These are phyloP conservation scores for Ptychadena robeensis DNA, from an alignment of 2,797 vertebrate genomes.

Conservation along the genomic window DNA sequence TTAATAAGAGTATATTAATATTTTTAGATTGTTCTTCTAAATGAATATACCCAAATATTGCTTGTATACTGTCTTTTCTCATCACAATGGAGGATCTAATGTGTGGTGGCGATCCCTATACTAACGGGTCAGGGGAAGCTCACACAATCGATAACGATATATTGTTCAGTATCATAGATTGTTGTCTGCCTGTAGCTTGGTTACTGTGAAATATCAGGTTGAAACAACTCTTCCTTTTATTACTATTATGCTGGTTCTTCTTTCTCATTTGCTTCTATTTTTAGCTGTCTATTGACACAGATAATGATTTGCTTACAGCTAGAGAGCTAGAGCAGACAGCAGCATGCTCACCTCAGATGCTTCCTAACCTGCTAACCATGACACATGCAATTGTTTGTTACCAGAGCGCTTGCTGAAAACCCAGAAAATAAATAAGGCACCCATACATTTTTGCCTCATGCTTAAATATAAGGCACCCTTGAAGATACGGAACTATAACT, in stretches of 20 bases:
- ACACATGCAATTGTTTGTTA: constrained; percentile 14
- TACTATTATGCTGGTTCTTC: constrained; percentile 33
- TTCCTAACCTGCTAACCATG: constrained; percentile 38
- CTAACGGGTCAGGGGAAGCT: not conserved
- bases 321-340: constrained; percentile 37
- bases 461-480: no score
- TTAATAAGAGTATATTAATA: no score
- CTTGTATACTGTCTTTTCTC: no score
- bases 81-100: not conserved
- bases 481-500: no score
- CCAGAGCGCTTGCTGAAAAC: constrained; percentile 10
- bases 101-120: not conserved
- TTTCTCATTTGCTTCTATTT: constrained; percentile 34
- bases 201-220: not conserved
- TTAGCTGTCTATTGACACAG: constrained; percentile 47
- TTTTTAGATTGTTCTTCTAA: no score
- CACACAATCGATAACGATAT: not conserved
- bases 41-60: no score
- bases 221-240: constrained; percentile 23
- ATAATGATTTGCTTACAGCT: constrained; percentile 50
- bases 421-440: no score
- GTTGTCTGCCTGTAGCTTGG: not conserved
- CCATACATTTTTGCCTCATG: no score
- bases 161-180: not conserved
- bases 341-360: constrained; percentile 34